Percentiles rank a stretch among this genome's conserved stretches.
These are phyloP conservation scores for Eueremaeus valkanovi DNA, from an alignment of 2,888 invertebrate species.

Conservation along the genomic window DNA sequence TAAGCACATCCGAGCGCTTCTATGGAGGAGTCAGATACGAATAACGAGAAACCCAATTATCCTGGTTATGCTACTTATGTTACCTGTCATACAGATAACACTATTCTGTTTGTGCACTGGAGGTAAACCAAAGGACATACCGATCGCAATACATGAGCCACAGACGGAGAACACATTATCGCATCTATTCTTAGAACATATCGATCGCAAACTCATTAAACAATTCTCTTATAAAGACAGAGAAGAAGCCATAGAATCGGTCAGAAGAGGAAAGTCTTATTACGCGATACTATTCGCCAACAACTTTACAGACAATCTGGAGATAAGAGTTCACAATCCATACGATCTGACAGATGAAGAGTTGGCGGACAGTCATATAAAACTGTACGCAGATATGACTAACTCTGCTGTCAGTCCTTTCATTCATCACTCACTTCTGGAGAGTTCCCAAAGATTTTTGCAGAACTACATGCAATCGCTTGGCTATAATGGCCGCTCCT, in stretches of 20 bases:
- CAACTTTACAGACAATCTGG: constrained; percentile 80
- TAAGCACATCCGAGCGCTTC: constrained; percentile 46
- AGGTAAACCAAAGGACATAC: background rate
- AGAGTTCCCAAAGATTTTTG: constrained; percentile 80
- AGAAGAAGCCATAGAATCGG: constrained; percentile 66
- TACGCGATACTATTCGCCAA: constrained; percentile 80
- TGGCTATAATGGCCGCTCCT: constrained; percentile 74
- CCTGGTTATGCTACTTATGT: constrained; percentile 16
- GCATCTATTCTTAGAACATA: constrained; percentile 15
- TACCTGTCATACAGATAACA: constrained; percentile 28
- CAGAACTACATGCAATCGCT: constrained; percentile 66
- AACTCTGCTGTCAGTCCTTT: constrained; percentile 59
- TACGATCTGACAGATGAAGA: constrained; percentile 80
- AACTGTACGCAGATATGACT: constrained; percentile 87
- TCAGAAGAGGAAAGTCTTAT: constrained; percentile 74
- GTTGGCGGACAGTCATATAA: constrained; percentile 75
- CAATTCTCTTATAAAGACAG: constrained; percentile 50
- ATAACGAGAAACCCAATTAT: constrained; percentile 50
- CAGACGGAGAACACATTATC: background rate
- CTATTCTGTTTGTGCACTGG: constrained; percentile 32
- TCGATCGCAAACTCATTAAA: background rate
- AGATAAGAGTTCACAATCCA: constrained; percentile 67
- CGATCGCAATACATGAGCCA: constrained; percentile 22
- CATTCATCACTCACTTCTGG: constrained; percentile 74
- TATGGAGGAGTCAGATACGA: constrained; percentile 50